phyloP scores from a whole-genome alignment of 1,140 invertebrate species.

The Danaus melanippus region DNA sequence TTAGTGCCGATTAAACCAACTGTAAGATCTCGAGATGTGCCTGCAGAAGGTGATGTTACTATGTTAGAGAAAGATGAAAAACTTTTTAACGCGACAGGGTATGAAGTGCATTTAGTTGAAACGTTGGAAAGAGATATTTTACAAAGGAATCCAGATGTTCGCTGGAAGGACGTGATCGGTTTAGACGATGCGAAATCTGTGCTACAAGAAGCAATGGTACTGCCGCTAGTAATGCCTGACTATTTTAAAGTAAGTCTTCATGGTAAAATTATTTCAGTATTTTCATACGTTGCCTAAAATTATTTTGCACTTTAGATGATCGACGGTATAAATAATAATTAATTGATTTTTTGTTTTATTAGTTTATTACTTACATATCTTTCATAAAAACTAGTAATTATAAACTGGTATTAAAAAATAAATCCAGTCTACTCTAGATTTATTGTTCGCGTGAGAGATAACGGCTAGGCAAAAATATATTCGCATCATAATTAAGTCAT shows the following conservation, averaged over 20 bases:
- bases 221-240: constrained; percentile 98
- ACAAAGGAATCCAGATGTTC: constrained; percentile 95
- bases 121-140: constrained; percentile 94
- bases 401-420: constrained; percentile 2
- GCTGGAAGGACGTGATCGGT: constrained; percentile 98
- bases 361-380: too few relatives aligned
- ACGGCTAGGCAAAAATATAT: constrained; percentile 5
- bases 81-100: constrained; percentile 82
- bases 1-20: constrained; percentile 57
- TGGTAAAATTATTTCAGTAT: background rate
- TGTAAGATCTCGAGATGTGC: constrained; percentile 44
- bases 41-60: constrained; percentile 47
- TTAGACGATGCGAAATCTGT: constrained; percentile 95
- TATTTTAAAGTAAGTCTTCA: constrained; percentile 86
- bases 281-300: too few relatives aligned
- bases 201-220: constrained; percentile 96
- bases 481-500: too few relatives aligned
- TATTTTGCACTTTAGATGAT: too few relatives aligned
- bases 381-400: too few relatives aligned
- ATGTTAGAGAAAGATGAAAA: constrained; percentile 73
- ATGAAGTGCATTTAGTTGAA: constrained; percentile 86
- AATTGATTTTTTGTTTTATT: too few relatives aligned
- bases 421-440: constrained; percentile 35
- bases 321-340: too few relatives aligned
- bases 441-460: constrained; percentile 45